Evolutionary conservation across 2,888 invertebrate species (phyloP), one percentile per base, ranked within the genome.

Genomic region (Aphodius sticticus): DNA sequence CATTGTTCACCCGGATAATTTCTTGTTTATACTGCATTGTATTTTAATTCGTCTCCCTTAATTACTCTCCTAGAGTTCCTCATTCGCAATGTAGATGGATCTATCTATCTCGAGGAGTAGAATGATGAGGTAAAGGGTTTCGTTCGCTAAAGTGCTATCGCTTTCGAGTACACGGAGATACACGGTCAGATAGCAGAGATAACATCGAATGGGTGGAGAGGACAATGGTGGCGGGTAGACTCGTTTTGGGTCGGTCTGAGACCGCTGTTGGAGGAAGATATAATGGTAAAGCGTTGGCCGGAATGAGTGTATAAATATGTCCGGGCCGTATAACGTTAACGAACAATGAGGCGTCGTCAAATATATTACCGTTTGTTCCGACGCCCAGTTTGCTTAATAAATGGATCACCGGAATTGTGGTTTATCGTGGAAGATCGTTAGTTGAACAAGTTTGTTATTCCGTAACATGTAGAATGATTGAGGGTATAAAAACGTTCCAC

Each of bases 291-390:
- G 84, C 85, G 84, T 84, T 84, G 85, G 84, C 82, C 83, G 83
- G 83, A 85, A 85, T 84, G 84, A 85, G 84, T 83, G 81, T 85
- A 86, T 86, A 86, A 85, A 86, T 85, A 85, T 84, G 81, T 79
- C 77, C 77, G 80, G 77, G 84, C 79, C 81, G 83, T 83, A 84
- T 84, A 84, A 84, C 84, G 82, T 82, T 85, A 81, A 84, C 79
- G 83, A 85, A 81, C 81, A 81, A 81, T 81, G 77, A 79, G 79
- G 79, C 76, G 53, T 74, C 74, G 74, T 35, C 74, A 74, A 74
- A 74, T 74, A 74, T 74, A 74, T 74, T 74, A 74, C 74, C 74
- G 35, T 74, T 74, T 74, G 74, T 74, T 74, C 74, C n/a, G 74
- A 37, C 74, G 36, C 74, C 74, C 74, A 35, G 74, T 35, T 37